A percentile compares a stretch with the other conserved stretches of the same genome.
Conservation (phyloP, 2,888 invertebrate species). For the Escarpia spicata region DNA sequence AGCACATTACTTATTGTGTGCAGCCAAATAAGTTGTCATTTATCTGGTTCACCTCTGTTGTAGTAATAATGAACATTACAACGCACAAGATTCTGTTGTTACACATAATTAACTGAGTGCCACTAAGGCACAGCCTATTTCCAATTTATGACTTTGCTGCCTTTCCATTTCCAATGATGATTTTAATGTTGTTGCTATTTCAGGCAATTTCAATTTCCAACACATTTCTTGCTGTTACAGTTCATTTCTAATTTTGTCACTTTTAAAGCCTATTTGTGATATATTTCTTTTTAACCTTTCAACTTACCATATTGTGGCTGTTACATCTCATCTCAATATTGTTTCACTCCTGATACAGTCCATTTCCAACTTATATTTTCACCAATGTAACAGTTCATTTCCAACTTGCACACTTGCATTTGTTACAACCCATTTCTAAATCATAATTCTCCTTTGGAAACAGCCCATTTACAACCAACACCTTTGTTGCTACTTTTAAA, state of each 20-base stretch:
- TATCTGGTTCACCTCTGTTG: background rate
- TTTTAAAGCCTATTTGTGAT: too few relatives aligned
- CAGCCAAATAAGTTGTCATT: background rate
- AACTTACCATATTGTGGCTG: background rate
- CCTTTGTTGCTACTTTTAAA: too few relatives aligned
- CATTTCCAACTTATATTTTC: background rate
- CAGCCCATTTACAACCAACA: too few relatives aligned
- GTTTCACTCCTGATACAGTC: background rate
- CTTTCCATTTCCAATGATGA: too few relatives aligned
- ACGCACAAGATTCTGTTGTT: too few relatives aligned
- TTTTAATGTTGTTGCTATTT: background rate
- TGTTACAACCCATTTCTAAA: too few relatives aligned
- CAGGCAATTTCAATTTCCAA: background rate
- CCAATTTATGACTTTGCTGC: background rate
- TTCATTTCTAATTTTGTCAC: too few relatives aligned
- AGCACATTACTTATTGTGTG: background rate
- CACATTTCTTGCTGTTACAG: too few relatives aligned
- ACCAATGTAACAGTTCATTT: too few relatives aligned
- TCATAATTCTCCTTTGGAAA: too few relatives aligned
- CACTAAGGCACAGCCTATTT: background rate
- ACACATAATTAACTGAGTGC: background rate
- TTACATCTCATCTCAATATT: background rate
- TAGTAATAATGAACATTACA: too few relatives aligned
- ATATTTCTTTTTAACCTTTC: background rate
- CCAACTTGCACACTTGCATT: too few relatives aligned